These are phyloP conservation scores for Alitta virens DNA, from an alignment of 2,888 invertebrate genomes.

Conservation along the genomic window DNA sequence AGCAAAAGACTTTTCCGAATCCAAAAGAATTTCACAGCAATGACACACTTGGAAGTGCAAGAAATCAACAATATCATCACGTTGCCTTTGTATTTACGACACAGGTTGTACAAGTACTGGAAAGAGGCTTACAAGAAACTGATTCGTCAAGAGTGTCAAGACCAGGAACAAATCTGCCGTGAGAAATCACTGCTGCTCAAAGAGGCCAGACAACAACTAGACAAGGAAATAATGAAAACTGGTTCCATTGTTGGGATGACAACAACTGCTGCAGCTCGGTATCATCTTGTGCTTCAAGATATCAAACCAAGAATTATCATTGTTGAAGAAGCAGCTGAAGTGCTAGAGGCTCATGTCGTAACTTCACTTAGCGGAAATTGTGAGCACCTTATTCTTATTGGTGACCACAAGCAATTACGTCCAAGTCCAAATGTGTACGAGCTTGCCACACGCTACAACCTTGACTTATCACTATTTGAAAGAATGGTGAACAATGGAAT, in stretches of 20 bases:
- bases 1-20: conserved; percentile 21
- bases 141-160: conserved; percentile 7
- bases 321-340: conserved; percentile 87
- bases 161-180: no score
- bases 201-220: conserved; percentile 33
- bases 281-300: conserved; percentile 39
- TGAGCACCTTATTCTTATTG: conserved; percentile 81
- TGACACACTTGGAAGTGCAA: conserved; percentile 35
- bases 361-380: conserved; percentile 72
- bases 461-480: conserved; percentile 81
- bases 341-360: conserved; percentile 78
- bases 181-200: no score
- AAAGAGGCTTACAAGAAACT: conserved; percentile 29
- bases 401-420: conserved; percentile 77
- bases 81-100: conserved; percentile 49
- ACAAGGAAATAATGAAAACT: conserved; percentile 34
- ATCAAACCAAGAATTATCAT: conserved; percentile 57
- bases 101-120: conserved; percentile 59
- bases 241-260: conserved; percentile 51
- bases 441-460: conserved; percentile 66
- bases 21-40: conserved; percentile 29
- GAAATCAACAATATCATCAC: conserved; percentile 36
- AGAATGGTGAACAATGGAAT: conserved; percentile 71
- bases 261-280: conserved; percentile 50
- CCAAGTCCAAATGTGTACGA: conserved; percentile 72